These are phyloP conservation scores for Sthenelais limicola DNA, from an alignment of 2,888 invertebrate genomes.

Conservation along the genomic window DNA sequence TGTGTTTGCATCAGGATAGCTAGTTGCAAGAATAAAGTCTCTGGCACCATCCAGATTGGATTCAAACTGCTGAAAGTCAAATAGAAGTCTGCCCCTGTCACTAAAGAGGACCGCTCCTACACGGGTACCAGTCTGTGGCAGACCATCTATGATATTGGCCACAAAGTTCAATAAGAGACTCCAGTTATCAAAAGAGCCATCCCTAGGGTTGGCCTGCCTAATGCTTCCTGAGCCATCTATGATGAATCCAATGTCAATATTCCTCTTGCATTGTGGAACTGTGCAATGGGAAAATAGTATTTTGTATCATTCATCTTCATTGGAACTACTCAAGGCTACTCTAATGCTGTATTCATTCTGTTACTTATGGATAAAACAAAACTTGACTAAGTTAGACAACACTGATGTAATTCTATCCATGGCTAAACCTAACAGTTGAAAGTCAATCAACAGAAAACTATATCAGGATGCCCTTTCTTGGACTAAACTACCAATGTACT, in stretches of 20 bases:
- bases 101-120: conserved; percentile 25
- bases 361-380: too few relatives aligned
- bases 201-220: conserved; percentile 14
- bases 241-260: conserved; percentile 11
- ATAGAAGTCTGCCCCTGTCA: neutral
- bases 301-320: too few relatives aligned
- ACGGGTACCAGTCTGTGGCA: conserved; percentile 3
- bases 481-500: too few relatives aligned
- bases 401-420: too few relatives aligned
- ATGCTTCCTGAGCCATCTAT: conserved; percentile 26
- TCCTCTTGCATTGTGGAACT: conserved; percentile 4
- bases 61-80: conserved; percentile 20
- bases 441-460: too few relatives aligned
- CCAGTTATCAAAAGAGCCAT: conserved; percentile 17
- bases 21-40: conserved; percentile 33
- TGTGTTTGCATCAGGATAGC: conserved; percentile 43
- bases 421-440: too few relatives aligned
- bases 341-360: too few relatives aligned
- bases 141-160: conserved; percentile 9
- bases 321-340: too few relatives aligned
- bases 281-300: too few relatives aligned
- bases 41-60: conserved; percentile 32
- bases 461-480: too few relatives aligned
- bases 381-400: too few relatives aligned
- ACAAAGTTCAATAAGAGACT: neutral